Conservation (phyloP, 2,113 vertebrate species). For the Melanocharis versteri region DNA sequence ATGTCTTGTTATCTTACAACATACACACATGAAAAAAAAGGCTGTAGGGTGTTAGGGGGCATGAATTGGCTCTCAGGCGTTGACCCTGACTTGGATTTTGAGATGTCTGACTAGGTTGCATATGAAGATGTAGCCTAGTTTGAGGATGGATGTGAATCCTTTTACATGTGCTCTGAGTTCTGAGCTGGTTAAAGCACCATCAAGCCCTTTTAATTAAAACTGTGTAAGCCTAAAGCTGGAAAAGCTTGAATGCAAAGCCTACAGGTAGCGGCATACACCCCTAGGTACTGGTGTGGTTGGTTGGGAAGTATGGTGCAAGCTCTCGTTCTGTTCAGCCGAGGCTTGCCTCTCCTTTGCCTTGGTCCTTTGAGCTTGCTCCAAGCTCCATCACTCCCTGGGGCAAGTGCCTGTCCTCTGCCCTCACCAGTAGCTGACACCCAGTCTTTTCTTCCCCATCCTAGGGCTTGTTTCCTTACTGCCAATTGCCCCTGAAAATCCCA, state of each 20-base stretch:
- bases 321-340: neutral
- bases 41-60: neutral
- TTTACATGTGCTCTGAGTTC: neutral
- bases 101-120: neutral
- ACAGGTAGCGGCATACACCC: neutral
- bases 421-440: fast-evolving
- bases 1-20: neutral
- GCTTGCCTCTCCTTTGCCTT: neutral
- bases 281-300: neutral
- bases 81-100: neutral
- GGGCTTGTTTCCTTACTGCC: neutral
- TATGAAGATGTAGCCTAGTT: neutral
- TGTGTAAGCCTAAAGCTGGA: neutral
- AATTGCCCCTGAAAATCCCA: neutral
- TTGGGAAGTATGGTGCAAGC: neutral
- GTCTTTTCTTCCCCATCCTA: neutral
- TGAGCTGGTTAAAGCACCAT: neutral
- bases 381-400: neutral
- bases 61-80: neutral
- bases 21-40: neutral
- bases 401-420: neutral
- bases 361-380: neutral
- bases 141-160: neutral
- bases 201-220: constrained; percentile 1
- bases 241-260: neutral